Evolutionary conservation across 2,888 invertebrate species (phyloP).

Genomic region (Scrobipalpa costella): DNA sequence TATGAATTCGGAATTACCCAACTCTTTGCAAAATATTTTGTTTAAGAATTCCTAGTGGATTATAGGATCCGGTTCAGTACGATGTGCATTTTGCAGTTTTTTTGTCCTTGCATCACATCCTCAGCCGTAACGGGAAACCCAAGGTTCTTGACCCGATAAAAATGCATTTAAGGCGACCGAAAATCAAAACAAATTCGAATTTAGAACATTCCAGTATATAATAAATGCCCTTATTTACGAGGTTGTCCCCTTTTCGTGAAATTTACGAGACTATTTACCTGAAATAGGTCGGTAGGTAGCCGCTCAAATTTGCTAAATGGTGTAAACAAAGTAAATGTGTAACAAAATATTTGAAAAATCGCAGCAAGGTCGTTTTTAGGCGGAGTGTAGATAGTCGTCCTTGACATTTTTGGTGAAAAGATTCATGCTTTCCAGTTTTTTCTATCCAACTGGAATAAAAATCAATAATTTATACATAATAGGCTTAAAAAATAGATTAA

Average conservation of each 20-base stretch:
- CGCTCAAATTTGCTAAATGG: neutral
- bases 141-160: slow-evolving; percentile 2
- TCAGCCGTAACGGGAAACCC: slow-evolving; percentile 20
- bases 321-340: neutral
- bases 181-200: neutral
- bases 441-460: too few relatives aligned
- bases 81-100: neutral
- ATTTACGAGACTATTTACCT: slow-evolving; percentile 6
- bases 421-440: too few relatives aligned
- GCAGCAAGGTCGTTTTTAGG: neutral
- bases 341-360: slow-evolving; percentile 10
- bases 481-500: too few relatives aligned
- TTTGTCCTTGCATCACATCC: neutral
- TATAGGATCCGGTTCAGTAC: neutral
- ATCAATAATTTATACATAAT: too few relatives aligned
- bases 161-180: neutral
- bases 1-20: too few relatives aligned
- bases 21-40: neutral
- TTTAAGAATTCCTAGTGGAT: neutral
- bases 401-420: too few relatives aligned
- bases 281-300: neutral
- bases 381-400: neutral
- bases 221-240: neutral
- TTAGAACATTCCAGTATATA: neutral
- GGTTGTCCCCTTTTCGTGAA: neutral